phyloP scores from a whole-genome alignment of 2,113 vertebrate species.

The Plotosus lineatus region DNA sequence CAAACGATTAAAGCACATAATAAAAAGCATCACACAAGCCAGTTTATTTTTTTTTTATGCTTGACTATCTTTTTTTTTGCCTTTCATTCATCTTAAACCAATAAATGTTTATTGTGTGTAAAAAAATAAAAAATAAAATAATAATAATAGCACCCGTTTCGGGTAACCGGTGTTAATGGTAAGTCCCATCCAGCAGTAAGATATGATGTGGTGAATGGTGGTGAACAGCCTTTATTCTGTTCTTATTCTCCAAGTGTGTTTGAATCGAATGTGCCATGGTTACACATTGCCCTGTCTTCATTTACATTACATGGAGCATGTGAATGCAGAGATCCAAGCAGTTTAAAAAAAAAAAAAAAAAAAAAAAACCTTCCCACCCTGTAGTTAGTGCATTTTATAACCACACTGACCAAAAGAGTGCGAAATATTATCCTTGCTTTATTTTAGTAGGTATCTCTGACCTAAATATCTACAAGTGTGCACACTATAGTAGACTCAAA shows the following conservation, averaged over 20 bases:
- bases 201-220: neutral
- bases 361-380: neutral
- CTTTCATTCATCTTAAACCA: neutral
- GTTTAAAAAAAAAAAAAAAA: neutral
- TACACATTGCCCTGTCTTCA: conserved; percentile 12
- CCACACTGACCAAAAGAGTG: no score
- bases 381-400: no score
- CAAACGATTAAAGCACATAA: neutral
- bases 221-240: no score
- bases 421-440: neutral
- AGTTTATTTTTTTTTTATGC: no score
- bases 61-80: neutral
- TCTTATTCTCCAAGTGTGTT: neutral
- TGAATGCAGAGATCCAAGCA: neutral
- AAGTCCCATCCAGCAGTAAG: neutral
- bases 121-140: no score
- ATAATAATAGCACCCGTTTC: neutral
- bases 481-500: no score
- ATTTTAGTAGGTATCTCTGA: neutral
- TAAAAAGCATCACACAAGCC: neutral
- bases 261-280: neutral
- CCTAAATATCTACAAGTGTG: neutral
- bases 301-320: conserved; percentile 23
- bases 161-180: no score
- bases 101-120: no score